Percentiles rank a stretch among this genome's conserved stretches.
Evolutionary conservation across 2,888 invertebrate species (phyloP).

Genomic region (Clepsis dumicolana): DNA sequence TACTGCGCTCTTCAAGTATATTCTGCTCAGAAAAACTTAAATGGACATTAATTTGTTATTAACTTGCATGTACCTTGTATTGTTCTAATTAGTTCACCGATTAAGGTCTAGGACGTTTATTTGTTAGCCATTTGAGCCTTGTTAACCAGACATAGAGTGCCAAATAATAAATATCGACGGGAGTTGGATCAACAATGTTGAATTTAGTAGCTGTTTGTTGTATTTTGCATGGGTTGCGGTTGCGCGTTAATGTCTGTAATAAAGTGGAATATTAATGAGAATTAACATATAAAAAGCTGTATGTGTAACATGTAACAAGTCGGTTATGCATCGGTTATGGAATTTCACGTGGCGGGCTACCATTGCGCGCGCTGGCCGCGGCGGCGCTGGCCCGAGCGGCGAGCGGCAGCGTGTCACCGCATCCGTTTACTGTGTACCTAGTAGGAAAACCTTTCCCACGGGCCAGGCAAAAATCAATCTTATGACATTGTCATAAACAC

Average conservation of each 20-base stretch:
- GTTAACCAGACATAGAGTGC: background rate
- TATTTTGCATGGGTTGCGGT: background rate
- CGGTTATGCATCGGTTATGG: slow-evolving; percentile 32
- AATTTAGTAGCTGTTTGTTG: background rate
- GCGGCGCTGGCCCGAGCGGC: slow-evolving; percentile 54
- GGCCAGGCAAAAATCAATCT: too few species aligned
- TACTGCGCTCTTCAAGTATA: slow-evolving; percentile 1
- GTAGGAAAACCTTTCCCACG: too few species aligned
- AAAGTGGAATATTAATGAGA: slow-evolving; percentile 7
- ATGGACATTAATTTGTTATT: background rate
- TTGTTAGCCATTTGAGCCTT: background rate
- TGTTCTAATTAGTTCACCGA: background rate
- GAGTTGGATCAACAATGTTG: background rate
- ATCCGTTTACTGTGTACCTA: slow-evolving; percentile 11
- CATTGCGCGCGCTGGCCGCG: slow-evolving; percentile 52
- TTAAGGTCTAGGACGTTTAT: slow-evolving; percentile 7
- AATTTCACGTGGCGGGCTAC: slow-evolving; percentile 51
- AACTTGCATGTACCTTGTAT: background rate
- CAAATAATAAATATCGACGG: background rate
- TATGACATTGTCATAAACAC: too few species aligned
- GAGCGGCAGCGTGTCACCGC: slow-evolving; percentile 43
- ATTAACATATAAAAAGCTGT: slow-evolving; percentile 14
- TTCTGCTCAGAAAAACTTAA: background rate
- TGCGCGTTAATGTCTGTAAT: background rate
- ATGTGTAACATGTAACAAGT: slow-evolving; percentile 21